phyloP scores from a whole-genome alignment of 2,797 vertebrate genomes.

The Anguilla pacifica region DNA sequence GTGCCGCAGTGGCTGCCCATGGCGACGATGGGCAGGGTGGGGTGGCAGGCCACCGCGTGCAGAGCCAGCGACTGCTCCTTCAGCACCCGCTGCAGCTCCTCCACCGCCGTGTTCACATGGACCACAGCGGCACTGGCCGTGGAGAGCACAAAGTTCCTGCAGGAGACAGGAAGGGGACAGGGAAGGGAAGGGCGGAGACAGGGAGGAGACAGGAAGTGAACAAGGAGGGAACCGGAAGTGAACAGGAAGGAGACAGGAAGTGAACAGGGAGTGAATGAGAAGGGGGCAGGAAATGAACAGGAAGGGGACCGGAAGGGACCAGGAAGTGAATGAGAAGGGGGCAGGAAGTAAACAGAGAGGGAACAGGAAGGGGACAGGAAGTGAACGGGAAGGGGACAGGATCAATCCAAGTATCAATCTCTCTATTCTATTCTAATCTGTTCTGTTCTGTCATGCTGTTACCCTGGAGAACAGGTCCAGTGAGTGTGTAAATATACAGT shows the following conservation, averaged over 20 bases:
- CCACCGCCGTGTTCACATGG: constrained; percentile 70
- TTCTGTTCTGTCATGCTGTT: neutral
- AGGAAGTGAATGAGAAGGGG: no score
- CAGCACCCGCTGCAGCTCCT: constrained; percentile 67
- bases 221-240: neutral
- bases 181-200: no score
- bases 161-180: constrained; percentile 38
- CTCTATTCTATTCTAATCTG: neutral
- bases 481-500: neutral
- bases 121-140: constrained; percentile 75
- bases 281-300: no score
- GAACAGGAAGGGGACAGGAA: no score
- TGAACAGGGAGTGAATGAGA: no score
- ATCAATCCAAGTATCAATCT: no score
- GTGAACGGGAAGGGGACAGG: no score
- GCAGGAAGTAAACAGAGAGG: constrained; percentile 16
- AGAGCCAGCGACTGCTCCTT: constrained; percentile 73
- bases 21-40: constrained; percentile 69
- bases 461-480: neutral
- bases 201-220: no score
- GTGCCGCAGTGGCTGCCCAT: constrained; percentile 78
- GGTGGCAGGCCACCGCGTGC: constrained; percentile 84
- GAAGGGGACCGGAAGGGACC: no score
- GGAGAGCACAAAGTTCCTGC: constrained; percentile 86
- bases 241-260: no score